Percentiles rank a stretch among this genome's conserved stretches.
phyloP scores from a whole-genome alignment of 2,888 invertebrate genomes.

The Lepeophtheirus nordmannii region DNA sequence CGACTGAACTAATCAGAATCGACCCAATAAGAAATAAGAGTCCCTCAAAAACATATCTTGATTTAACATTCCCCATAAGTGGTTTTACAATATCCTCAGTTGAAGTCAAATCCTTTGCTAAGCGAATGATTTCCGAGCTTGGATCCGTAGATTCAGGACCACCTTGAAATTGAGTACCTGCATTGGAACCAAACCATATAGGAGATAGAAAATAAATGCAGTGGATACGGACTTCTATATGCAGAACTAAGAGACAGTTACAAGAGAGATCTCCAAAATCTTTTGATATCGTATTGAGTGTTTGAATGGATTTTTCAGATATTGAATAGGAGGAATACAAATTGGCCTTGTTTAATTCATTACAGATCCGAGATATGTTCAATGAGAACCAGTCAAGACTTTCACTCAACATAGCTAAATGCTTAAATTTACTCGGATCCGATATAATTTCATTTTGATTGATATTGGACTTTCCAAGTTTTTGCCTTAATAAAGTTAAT shows the following conservation, averaged over 20 bases:
- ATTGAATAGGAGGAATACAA: slow-evolving; percentile 28
- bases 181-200: slow-evolving; percentile 34
- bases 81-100: slow-evolving; percentile 61
- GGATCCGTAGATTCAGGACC: slow-evolving; percentile 59
- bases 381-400: slow-evolving; percentile 46
- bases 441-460: slow-evolving; percentile 67
- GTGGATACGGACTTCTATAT: slow-evolving; percentile 84
- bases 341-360: slow-evolving; percentile 31
- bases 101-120: slow-evolving; percentile 57
- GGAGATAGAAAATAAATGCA: slow-evolving; percentile 76
- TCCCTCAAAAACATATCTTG: slow-evolving; percentile 74
- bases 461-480: slow-evolving; percentile 72
- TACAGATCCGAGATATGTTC: slow-evolving; percentile 30
- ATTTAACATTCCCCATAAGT: slow-evolving; percentile 56
- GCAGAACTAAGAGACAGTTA: slow-evolving; percentile 73
- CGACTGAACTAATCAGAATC: slow-evolving; percentile 61
- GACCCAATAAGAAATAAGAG: slow-evolving; percentile 65
- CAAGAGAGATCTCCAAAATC: slow-evolving; percentile 77
- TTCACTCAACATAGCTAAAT: slow-evolving; percentile 76
- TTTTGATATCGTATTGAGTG: slow-evolving; percentile 49
- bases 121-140: slow-evolving; percentile 55
- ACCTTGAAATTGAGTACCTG: slow-evolving; percentile 31
- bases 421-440: slow-evolving; percentile 62
- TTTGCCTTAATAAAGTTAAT: slow-evolving; percentile 80
- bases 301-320: slow-evolving; percentile 46